A percentile compares a stretch with the other conserved stretches of the same genome.
These are phyloP conservation scores for Philonicus albiceps DNA, from an alignment of 2,888 invertebrate species.

Conservation along the genomic window DNA sequence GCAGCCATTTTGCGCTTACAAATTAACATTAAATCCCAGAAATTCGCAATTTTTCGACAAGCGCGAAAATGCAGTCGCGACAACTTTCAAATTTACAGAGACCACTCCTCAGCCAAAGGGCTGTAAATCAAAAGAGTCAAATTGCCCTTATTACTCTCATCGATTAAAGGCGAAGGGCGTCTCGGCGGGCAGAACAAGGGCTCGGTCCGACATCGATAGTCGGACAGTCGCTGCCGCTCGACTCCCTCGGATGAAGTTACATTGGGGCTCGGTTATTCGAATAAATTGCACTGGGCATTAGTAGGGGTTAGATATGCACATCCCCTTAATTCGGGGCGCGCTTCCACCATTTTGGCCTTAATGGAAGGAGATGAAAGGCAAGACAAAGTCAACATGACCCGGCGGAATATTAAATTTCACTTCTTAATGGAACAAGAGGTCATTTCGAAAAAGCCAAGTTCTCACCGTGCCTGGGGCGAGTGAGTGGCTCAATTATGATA, in stretches of 20 bases:
- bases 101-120: not conserved
- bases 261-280: not conserved
- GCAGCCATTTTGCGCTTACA: not conserved
- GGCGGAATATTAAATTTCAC: not conserved
- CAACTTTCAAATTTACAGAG: not conserved
- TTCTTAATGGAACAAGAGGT: not conserved
- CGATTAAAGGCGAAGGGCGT: not conserved
- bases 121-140: not conserved
- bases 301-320: conserved; percentile 4
- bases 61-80: not conserved
- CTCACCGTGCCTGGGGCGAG: not conserved
- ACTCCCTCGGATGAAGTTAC: not conserved
- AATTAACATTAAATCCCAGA: not conserved
- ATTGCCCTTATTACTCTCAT: not conserved
- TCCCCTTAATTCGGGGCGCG: not conserved
- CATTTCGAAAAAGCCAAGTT: not conserved
- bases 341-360: not conserved
- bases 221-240: not conserved
- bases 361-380: not conserved
- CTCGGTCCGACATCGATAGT: not conserved
- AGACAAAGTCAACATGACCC: conserved; percentile 4
- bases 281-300: not conserved
- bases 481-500: not conserved
- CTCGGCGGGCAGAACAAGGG: not conserved
- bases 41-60: not conserved